phyloP scores from a whole-genome alignment of 2,888 invertebrate genomes.

The Campoletis raptor region DNA sequence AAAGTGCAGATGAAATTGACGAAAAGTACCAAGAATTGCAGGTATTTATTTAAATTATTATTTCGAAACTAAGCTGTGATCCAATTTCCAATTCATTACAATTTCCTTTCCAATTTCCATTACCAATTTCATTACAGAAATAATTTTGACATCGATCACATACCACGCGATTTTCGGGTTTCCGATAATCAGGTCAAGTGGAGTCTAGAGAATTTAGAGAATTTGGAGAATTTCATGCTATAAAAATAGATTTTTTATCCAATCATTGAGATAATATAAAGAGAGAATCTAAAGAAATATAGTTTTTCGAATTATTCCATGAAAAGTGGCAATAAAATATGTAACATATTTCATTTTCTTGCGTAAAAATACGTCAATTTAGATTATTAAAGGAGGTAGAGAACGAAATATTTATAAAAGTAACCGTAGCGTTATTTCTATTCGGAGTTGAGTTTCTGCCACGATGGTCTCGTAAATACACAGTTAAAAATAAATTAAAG shows the following conservation, averaged over 20 bases:
- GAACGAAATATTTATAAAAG: background rate
- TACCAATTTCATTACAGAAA: too few species aligned
- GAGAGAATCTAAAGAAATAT: background rate
- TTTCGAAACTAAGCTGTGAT: background rate
- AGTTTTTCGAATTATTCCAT: background rate
- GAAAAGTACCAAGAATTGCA: conserved; percentile 76
- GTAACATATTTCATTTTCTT: too few species aligned
- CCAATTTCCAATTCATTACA: too few species aligned
- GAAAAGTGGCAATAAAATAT: background rate
- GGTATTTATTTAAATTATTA: conserved; percentile 70
- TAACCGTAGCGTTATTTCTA: background rate
- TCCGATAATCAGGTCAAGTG: background rate
- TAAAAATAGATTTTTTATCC: background rate
- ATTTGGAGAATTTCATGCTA: background rate
- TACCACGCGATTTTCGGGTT: too few species aligned
- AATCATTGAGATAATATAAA: background rate
- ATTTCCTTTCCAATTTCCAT: too few species aligned
- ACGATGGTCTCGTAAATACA: background rate
- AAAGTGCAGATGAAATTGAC: conserved; percentile 71
- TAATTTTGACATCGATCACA: too few species aligned
- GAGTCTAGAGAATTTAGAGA: background rate
- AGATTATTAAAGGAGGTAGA: too few species aligned
- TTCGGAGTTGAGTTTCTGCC: background rate
- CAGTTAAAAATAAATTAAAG: conserved; percentile 61
- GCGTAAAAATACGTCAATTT: too few species aligned